Evolutionary conservation across 1,140 invertebrate genomes (phyloP).

Genomic region (Bombus soroeensis): DNA sequence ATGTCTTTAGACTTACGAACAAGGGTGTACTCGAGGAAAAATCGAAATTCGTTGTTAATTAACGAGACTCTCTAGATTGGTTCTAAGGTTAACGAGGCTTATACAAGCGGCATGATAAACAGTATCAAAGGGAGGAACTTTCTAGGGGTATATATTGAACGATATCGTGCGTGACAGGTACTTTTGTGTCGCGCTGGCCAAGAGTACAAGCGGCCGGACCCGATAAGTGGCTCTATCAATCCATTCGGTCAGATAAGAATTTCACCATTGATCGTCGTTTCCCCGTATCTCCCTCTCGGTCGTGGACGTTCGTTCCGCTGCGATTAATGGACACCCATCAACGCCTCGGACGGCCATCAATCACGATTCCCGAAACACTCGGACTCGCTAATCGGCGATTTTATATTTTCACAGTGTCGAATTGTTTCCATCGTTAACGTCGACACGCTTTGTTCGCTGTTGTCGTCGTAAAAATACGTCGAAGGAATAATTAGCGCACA

Average conservation of each 20-base stretch:
- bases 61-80: neutral
- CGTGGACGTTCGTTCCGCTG: constrained; percentile 70
- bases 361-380: constrained; percentile 73
- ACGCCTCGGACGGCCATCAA: constrained; percentile 75
- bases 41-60: neutral
- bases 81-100: neutral
- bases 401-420: constrained; percentile 57
- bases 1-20: neutral
- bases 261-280: constrained; percentile 75
- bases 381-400: constrained; percentile 66
- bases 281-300: constrained; percentile 68
- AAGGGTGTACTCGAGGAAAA: neutral
- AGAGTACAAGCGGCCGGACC: constrained; percentile 65
- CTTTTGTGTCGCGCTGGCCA: constrained; percentile 64
- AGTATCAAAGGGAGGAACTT: constrained; percentile 15
- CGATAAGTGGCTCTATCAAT: constrained; percentile 80
- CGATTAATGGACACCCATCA: constrained; percentile 81
- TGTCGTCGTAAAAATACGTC: constrained; percentile 9
- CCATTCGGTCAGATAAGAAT: constrained; percentile 76
- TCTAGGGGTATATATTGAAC: constrained; percentile 34
- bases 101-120: constrained; percentile 47
- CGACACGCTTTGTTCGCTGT: neutral
- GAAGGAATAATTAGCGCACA: neutral
- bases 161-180: constrained; percentile 59
- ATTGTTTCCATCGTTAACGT: constrained; percentile 61